phyloP scores from a whole-genome alignment of 2,797 vertebrate species.

The Pipistrellus kuhlii region DNA sequence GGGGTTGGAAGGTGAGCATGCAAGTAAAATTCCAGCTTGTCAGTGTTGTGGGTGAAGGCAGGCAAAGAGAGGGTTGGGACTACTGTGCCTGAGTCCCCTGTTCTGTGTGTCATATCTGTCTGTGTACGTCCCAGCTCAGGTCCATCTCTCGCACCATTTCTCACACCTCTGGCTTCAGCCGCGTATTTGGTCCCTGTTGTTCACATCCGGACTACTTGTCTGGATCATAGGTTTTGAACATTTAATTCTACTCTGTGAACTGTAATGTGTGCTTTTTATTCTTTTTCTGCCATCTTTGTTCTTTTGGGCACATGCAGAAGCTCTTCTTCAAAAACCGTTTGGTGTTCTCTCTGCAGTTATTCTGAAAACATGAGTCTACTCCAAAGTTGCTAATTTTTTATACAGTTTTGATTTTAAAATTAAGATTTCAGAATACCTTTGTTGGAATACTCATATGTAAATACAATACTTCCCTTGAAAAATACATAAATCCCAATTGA shows the following conservation, averaged over 20 bases:
- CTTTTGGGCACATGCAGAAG: background rate
- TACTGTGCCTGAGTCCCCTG: background rate
- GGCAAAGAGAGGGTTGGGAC: background rate
- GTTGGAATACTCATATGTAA: background rate
- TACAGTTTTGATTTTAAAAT: conserved; percentile 45
- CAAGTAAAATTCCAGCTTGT: background rate
- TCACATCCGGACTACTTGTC: background rate
- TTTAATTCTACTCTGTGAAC: background rate
- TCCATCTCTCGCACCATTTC: background rate
- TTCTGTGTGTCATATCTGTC: background rate
- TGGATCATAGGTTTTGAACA: background rate
- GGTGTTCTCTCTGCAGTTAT: background rate
- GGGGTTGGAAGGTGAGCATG: background rate
- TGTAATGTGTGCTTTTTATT: background rate
- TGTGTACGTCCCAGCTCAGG: background rate
- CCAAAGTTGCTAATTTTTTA: background rate
- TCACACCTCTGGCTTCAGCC: background rate
- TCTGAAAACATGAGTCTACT: background rate
- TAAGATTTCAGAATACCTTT: background rate
- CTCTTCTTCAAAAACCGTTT: conserved; percentile 38
- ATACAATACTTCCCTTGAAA: conserved; percentile 7
- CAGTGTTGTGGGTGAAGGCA: background rate
- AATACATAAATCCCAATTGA: background rate
- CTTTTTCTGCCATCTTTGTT: background rate
- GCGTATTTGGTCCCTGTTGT: background rate